Evolutionary conservation across 2,113 vertebrate genomes (phyloP).

Genomic region (Steatornis caripensis): DNA sequence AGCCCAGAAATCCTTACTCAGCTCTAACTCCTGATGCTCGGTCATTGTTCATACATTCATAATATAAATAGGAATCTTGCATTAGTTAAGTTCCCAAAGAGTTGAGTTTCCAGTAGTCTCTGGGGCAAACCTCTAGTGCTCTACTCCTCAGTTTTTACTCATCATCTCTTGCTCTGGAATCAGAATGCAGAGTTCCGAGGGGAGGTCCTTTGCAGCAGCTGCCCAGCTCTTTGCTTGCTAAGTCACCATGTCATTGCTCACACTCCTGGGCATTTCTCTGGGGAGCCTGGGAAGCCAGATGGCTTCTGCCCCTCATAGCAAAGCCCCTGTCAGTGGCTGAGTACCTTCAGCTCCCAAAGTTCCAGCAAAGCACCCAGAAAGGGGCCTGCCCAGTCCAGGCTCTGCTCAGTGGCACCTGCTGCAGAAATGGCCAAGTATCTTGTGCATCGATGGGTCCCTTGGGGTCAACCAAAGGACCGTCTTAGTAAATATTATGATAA

Average conservation of each 20-base stretch:
- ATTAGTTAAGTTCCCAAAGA: neutral
- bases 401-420: neutral
- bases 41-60: neutral
- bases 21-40: neutral
- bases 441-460: neutral
- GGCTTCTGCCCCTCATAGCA: neutral
- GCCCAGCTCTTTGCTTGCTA: neutral
- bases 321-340: neutral
- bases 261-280: neutral
- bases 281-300: neutral
- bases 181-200: neutral
- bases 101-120: neutral
- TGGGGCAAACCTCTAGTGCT: neutral
- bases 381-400: neutral
- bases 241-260: neutral
- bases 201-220: neutral
- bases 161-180: neutral
- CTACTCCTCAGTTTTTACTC: neutral
- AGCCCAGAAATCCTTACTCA: slow-evolving; percentile 16
- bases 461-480: neutral
- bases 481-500: neutral
- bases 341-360: neutral
- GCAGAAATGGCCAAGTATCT: neutral
- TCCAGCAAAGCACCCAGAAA: neutral
- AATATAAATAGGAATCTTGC: neutral